phyloP scores from a whole-genome alignment of 2,113 vertebrate species.

The Ia io region DNA sequence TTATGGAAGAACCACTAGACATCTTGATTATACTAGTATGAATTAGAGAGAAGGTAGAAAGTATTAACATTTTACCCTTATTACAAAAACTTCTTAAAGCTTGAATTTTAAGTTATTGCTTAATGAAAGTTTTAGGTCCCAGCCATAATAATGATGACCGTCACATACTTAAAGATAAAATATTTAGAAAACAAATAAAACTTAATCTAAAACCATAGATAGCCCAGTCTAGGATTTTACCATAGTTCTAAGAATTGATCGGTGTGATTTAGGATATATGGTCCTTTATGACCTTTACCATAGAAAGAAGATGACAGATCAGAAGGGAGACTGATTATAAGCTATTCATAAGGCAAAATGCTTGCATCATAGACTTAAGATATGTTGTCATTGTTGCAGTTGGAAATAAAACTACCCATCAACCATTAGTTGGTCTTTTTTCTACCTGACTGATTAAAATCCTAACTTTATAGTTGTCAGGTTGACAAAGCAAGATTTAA shows the following conservation, averaged over 20 bases:
- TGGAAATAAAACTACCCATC: constrained; percentile 60
- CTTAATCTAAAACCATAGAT: constrained; percentile 22
- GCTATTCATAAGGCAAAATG: constrained; percentile 21
- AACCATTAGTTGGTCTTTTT: constrained; percentile 64
- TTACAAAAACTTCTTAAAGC: constrained; percentile 15
- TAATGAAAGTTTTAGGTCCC: constrained; percentile 34
- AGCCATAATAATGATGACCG: constrained; percentile 5
- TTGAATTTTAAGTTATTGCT: constrained; percentile 51
- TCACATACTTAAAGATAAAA: constrained; percentile 17
- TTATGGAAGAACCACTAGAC: constrained; percentile 19
- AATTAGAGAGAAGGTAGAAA: constrained; percentile 28
- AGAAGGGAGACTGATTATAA: not conserved
- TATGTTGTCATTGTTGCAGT: not conserved
- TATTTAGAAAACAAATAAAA: constrained; percentile 44
- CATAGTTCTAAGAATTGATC: constrained; percentile 3
- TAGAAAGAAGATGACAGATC: constrained; percentile 14
- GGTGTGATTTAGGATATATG: constrained; percentile 29
- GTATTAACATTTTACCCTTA: constrained; percentile 10
- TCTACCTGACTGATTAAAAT: constrained; percentile 70
- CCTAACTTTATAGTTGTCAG: constrained; percentile 39
- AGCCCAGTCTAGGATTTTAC: not conserved
- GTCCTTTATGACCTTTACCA: constrained; percentile 3
- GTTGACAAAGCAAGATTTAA: constrained; percentile 36
- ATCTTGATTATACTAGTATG: not conserved
- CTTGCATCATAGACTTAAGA: constrained; percentile 18